Evolutionary conservation across 2,797 vertebrate genomes (phyloP).

Genomic region (Vireo griseus): DNA sequence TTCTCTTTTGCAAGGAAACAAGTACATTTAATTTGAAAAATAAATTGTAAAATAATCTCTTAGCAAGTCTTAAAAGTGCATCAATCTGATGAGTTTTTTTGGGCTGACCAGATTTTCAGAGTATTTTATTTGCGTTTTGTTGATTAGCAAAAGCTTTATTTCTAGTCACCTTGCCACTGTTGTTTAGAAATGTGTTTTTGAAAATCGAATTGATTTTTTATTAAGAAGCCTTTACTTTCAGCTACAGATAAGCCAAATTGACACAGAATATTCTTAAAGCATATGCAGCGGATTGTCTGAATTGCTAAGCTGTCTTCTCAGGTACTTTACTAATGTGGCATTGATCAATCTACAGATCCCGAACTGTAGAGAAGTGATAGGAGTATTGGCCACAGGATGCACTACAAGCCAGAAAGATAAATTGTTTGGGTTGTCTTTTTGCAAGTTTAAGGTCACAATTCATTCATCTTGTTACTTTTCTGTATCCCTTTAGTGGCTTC

Average conservation of each 20-base stretch:
- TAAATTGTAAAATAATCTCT: background rate
- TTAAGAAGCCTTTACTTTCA: constrained; percentile 61
- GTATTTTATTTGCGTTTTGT: background rate
- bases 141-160: constrained; percentile 38
- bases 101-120: background rate
- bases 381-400: constrained; percentile 79
- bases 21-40: background rate
- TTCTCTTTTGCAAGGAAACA: background rate
- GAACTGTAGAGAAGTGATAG: constrained; percentile 68
- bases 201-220: constrained; percentile 72
- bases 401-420: constrained; percentile 84
- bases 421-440: constrained; percentile 91
- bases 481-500: constrained; percentile 89
- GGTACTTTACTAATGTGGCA: constrained; percentile 77
- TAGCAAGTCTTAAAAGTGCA: background rate
- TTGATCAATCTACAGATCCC: constrained; percentile 82
- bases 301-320: constrained; percentile 66
- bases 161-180: constrained; percentile 41
- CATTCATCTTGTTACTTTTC: constrained; percentile 90
- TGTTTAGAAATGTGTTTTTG: constrained; percentile 52
- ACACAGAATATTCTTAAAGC: constrained; percentile 69
- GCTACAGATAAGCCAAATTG: constrained; percentile 55
- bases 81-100: background rate
- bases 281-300: constrained; percentile 57
- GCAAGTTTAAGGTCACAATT: constrained; percentile 89